Percentiles rank a stretch among this genome's conserved stretches.
phyloP scores from a whole-genome alignment of 2,113 vertebrate genomes.

The Fregetta grallaria region DNA sequence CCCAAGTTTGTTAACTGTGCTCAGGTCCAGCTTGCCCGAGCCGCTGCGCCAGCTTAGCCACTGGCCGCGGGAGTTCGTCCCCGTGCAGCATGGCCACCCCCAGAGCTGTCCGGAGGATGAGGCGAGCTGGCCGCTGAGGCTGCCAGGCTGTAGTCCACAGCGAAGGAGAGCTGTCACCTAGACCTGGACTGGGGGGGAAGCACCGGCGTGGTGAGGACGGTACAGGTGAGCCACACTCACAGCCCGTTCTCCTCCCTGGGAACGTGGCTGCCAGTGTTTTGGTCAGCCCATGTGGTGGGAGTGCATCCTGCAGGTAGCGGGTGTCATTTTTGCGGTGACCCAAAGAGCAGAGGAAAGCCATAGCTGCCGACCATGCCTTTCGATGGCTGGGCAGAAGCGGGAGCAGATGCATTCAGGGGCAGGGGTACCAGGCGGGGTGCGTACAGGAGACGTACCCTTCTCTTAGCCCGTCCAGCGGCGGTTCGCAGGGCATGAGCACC shows the following conservation, averaged over 20 bases:
- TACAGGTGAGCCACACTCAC: slow-evolving; percentile 27
- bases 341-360: not conserved
- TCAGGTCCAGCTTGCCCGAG: not conserved
- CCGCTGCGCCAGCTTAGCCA: not conserved
- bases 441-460: not conserved
- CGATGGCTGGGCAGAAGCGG: not conserved
- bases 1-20: not conserved
- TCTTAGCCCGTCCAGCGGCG: accelerated
- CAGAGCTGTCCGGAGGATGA: not conserved
- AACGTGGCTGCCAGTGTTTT: not conserved
- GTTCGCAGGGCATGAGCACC: not conserved
- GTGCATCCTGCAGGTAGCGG: not conserved
- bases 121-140: not conserved
- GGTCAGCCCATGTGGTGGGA: not conserved
- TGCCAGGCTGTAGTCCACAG: not conserved
- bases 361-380: not conserved
- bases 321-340: not conserved
- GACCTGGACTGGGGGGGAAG: not conserved
- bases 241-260: not conserved
- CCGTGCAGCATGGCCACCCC: not conserved
- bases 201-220: not conserved
- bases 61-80: not conserved
- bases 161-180: not conserved
- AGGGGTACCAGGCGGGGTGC: not conserved
- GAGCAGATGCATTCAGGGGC: not conserved